Evolutionary conservation across 2,797 vertebrate genomes (phyloP), one percentile per base, ranked within the genome.

Genomic region (Clarias platycephalus): DNA sequence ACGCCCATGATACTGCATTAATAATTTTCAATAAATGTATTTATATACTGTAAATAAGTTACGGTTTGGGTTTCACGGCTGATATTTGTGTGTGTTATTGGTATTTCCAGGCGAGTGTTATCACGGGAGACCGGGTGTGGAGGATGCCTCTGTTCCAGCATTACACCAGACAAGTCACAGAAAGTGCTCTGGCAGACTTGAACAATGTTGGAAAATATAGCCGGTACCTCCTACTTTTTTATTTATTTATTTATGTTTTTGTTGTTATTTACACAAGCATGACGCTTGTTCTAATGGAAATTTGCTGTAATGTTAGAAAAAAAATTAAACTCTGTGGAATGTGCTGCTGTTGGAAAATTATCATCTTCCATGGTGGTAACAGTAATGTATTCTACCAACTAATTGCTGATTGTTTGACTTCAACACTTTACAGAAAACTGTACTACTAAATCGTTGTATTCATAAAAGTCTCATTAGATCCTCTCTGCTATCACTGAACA

Each of bases 141-240:
- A 95, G 98, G 88, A 99, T 99, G 98, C 98, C 98, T 84, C 95
- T 99, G 84, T 99, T 97, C 91, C 94, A 98, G 72, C 98, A 99
- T 90, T 99, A 99, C 88, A 97, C 96, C 83, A 95, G 90, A 91
- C 98, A 99, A 92, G 92, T 99, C 84, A 95, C 95, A 68, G 97
- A 99, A 62, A 94, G 95, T 86, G 95, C 96, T 66, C 96, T 99
- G 87, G 97, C 98, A 31, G 97, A 99, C 91, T 88, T 99, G 86
- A 98, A 97, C 92, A 99, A 99, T 91, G 40, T 98, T 9, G 97
- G 97, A 44, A 98, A 98, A 88, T 97, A 97, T 89, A 97, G 96
- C 88, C 95, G 96, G 98, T 98, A 93, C 60, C 76, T 86, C 6
- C 6, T 63, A 9, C 10, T 13, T 31, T 67, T 34, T 40, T 31